Base-by-base conservation (phyloP, 1,140 invertebrate genomes). In the Coelopa frigida region DNA sequence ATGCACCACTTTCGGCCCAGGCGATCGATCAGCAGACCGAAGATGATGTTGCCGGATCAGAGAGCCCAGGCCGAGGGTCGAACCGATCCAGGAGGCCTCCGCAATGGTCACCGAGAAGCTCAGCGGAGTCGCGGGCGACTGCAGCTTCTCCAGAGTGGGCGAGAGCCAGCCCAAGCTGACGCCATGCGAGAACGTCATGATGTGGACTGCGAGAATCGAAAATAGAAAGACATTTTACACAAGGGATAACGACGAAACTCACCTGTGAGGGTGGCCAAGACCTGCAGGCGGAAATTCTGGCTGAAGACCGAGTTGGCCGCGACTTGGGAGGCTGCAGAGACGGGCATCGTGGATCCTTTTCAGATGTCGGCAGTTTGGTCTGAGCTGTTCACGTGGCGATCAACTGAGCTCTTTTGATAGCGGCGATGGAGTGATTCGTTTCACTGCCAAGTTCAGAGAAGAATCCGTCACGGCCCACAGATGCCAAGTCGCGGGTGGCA, bases 151-250 rank as follows among this genome's bases (percentile, higher is more conserved):
- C 1, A 66, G 24, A 0, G 58, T 73, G 0, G 72, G 72, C 0
- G 72, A 72, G 0, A 72, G 48, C 72, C 72, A 74, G 5, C 71
- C 72, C 15, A 73, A 54, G 14, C 70, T 66, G 10, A 72, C 58
- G 5, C 72, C 72, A 53, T 73, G 70, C 1, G 62, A 60, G 39
- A 73, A 70, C 4, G 71, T 70, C 11, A 72, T 66, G 20, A 73
- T 61, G 23, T 69, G 71, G 0, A 68, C 72, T 73, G n/a, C 26
- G 8, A 33, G 23, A 18, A 20, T 26, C n/a, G 23, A 47, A 24
- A 18, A 17, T 37, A 27, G 20, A 20, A 26, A 29, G 12, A 4
- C 22, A 23, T 23, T 20, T 15, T 15, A 17, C 18, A 35, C 35
- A 33, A n/a, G n/a, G n/a, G n/a, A n/a, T n/a, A n/a, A n/a, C n/a